These are phyloP conservation scores for Oscheius sp. DNA, from an alignment of 1,140 invertebrate species.

Conservation along the genomic window DNA sequence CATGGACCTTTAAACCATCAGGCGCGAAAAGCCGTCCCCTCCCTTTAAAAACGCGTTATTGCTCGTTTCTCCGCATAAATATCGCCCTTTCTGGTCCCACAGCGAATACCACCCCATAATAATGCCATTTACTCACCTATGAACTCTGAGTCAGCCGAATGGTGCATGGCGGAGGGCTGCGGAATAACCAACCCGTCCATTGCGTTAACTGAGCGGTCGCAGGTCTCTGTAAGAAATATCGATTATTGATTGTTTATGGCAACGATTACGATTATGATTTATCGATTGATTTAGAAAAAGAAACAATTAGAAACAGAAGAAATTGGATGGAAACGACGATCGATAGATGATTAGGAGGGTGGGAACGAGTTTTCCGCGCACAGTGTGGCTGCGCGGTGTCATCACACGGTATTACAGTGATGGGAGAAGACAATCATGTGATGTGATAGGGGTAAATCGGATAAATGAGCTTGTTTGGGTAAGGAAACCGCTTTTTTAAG, in stretches of 20 bases:
- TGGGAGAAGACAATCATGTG: neutral
- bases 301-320: neutral
- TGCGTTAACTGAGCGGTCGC: neutral
- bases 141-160: slow-evolving; percentile 1
- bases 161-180: neutral
- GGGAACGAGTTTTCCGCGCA: neutral
- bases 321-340: neutral
- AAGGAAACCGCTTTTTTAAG: too few relatives aligned
- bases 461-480: too few relatives aligned
- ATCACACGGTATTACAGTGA: slow-evolving; percentile 3
- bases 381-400: neutral
- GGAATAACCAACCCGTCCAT: neutral
- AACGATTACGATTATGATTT: neutral
- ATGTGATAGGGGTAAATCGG: too few relatives aligned
- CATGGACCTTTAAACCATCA: too few relatives aligned
- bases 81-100: too few relatives aligned
- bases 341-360: slow-evolving; percentile 9
- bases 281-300: neutral
- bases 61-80: too few relatives aligned
- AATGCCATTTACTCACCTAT: slow-evolving; percentile 6
- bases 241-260: too few relatives aligned
- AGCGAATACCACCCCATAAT: too few relatives aligned
- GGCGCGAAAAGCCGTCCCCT: too few relatives aligned
- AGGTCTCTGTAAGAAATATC: neutral
- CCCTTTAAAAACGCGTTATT: too few relatives aligned